phyloP scores from a whole-genome alignment of 2,888 invertebrate genomes.

The Tyria jacobaeae region DNA sequence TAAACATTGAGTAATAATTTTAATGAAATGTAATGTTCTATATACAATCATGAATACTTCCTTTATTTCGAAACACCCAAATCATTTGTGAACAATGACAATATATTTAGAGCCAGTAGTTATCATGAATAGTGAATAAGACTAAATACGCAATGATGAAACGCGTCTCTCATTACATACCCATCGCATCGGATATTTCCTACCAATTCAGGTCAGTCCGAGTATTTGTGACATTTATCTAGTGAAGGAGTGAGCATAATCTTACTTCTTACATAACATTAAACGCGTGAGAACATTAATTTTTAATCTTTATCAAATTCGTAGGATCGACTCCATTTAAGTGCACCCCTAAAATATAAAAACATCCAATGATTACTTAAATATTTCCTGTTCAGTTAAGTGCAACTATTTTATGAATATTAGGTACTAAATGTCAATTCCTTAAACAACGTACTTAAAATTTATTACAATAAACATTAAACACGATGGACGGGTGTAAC shows the following conservation, averaged over 20 bases:
- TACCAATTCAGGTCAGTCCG: conserved; percentile 44
- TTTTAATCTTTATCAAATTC: conserved; percentile 76
- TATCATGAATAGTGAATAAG: conserved; percentile 48
- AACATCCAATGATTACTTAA: conserved; percentile 77
- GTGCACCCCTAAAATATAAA: conserved; percentile 79
- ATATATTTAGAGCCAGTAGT: conserved; percentile 55
- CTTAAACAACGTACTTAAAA: conserved; percentile 82
- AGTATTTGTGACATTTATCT: conserved; percentile 60
- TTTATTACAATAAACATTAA: conserved; percentile 81
- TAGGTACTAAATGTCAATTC: conserved; percentile 79
- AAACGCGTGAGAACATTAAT: conserved; percentile 71
- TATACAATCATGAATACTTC: conserved; percentile 69
- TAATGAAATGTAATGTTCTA: conserved; percentile 64
- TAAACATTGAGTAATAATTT: conserved; percentile 49
- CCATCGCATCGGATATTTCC: conserved; percentile 33
- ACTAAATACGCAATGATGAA: conserved; percentile 44
- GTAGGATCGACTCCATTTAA: conserved; percentile 66
- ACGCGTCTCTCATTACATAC: conserved; percentile 33
- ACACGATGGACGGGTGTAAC: conserved; percentile 87
- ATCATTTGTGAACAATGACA: conserved; percentile 44
- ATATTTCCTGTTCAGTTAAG: conserved; percentile 75
- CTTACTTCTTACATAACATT: conserved; percentile 72
- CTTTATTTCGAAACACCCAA: conserved; percentile 55
- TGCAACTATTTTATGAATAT: conserved; percentile 78
- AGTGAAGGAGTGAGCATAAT: conserved; percentile 75